Evolutionary conservation across 2,888 invertebrate species (phyloP), one percentile per base, ranked within the genome.

Genomic region (Tachina lurida): DNA sequence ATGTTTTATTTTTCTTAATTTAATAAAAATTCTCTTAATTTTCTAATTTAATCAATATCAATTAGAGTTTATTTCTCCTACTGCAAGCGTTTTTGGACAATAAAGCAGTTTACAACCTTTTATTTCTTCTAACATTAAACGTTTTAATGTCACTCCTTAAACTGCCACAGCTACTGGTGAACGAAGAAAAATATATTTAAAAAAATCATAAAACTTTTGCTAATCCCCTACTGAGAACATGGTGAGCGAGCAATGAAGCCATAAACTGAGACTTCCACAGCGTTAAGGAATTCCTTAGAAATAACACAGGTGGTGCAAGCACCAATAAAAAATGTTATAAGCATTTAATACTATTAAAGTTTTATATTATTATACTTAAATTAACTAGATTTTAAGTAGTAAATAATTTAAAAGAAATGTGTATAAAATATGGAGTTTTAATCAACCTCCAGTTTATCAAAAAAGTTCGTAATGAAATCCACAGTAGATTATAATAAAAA

Each of bases 121-220:
- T 90, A 89, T 91, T 90, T 90, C 89, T 62, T 62, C 89, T 88
- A 89, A 89, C 90, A 91, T 90, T 89, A 91, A 90, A 67, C 88
- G 88, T 88, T 91, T 91, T 89, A 90, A 88, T 87, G 70, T 49
- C 31, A 43, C 39, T 71, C 13, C 60, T 74, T 52, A 68, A 41
- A 41, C 49, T 47, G 17, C 17, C 39, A 56, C 19, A 68, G 74
- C 80, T 47, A 43, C 31, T 71, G 54, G 12, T 43, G 39, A 56
- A 54, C 15, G 39, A 31, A 74, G 13, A 10, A 54, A 17, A 85
- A 81, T 45, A 68, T 54, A 56, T 13, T 67, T 3, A 22, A 45
- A 65, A 45, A 65, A 54, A 65, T 45, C 76, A 58, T 84, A 74
- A 84, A 84, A 84, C 62, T 74, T 45, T 67, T 65, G 68, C 71